Evolutionary conservation across 53 echinoderm and acorn worm species (phyloP).

Genomic region (Patiria pectinifera): DNA sequence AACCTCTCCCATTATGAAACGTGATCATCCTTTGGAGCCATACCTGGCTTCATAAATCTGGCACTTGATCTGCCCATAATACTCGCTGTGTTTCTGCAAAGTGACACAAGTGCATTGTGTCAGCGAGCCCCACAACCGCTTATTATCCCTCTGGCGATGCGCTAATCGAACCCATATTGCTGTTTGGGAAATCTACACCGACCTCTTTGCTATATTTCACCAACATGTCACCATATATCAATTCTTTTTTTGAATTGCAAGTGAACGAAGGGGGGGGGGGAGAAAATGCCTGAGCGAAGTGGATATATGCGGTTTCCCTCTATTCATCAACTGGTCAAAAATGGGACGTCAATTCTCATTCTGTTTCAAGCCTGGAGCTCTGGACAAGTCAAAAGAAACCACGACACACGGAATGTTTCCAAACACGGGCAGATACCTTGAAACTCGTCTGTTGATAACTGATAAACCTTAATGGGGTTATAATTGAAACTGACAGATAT

Average conservation of each 20-base stretch:
- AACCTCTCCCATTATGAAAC: background rate
- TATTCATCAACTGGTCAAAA: background rate
- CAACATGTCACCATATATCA: background rate
- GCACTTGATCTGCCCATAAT: background rate
- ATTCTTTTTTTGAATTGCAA: background rate
- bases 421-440: too few relatives aligned
- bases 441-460: too few relatives aligned
- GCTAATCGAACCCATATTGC: constrained; percentile 41
- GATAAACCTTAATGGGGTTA: too few relatives aligned
- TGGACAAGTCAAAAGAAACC: too few relatives aligned
- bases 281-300: too few relatives aligned
- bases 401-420: too few relatives aligned
- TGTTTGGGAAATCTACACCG: background rate
- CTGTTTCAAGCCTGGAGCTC: too few relatives aligned
- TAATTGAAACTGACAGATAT: too few relatives aligned
- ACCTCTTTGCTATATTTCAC: constrained; percentile 5
- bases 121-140: background rate
- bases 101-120: background rate
- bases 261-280: background rate
- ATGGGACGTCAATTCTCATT: background rate
- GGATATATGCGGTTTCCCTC: background rate
- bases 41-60: background rate
- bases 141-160: background rate
- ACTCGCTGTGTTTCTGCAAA: background rate
- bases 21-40: background rate